Evolutionary conservation across 2,888 invertebrate species (phyloP).

Genomic region (Anoplius nigerrimus): DNA sequence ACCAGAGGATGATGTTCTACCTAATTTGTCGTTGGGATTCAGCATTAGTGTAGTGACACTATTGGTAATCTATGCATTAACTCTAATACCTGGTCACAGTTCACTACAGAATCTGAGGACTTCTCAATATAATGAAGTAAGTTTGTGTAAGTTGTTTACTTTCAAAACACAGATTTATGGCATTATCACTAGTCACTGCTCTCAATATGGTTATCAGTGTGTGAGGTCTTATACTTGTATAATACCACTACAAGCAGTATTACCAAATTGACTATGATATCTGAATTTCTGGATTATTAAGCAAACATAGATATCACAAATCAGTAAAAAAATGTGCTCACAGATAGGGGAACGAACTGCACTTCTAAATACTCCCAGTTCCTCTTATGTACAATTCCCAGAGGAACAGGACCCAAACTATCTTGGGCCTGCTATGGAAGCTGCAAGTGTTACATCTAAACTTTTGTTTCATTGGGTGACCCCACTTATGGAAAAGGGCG

Average conservation of each 20-base stretch:
- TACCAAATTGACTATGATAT: conserved; percentile 40
- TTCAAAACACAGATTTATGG: conserved; percentile 22
- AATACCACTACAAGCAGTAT: conserved; percentile 13
- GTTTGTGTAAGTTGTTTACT: conserved; percentile 30
- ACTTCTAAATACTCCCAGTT: conserved; percentile 75
- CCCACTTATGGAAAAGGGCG: conserved; percentile 88
- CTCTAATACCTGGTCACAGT: conserved; percentile 81
- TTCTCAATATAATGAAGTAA: conserved; percentile 61
- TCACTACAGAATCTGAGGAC: conserved; percentile 56
- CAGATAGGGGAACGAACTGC: conserved; percentile 80
- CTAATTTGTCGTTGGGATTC: conserved; percentile 78
- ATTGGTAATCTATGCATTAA: conserved; percentile 83
- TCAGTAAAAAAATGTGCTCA: conserved; percentile 41
- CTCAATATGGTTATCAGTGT: conserved; percentile 32
- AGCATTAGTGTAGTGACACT: conserved; percentile 80
- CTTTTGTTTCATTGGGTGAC: conserved; percentile 93
- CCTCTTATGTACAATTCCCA: conserved; percentile 81
- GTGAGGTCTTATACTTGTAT: conserved; percentile 29
- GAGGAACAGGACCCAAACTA: conserved; percentile 82
- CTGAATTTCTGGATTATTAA: conserved; percentile 39
- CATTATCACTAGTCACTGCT: conserved; percentile 33
- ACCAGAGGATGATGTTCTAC: conserved; percentile 62
- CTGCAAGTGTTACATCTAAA: conserved; percentile 82
- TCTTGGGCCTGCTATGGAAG: conserved; percentile 90
- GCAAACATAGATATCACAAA: conserved; percentile 40